Percentiles rank a stretch among this genome's conserved stretches.
Evolutionary conservation across 1,140 invertebrate species (phyloP).

Genomic region (Yoshiicerus persimilis): DNA sequence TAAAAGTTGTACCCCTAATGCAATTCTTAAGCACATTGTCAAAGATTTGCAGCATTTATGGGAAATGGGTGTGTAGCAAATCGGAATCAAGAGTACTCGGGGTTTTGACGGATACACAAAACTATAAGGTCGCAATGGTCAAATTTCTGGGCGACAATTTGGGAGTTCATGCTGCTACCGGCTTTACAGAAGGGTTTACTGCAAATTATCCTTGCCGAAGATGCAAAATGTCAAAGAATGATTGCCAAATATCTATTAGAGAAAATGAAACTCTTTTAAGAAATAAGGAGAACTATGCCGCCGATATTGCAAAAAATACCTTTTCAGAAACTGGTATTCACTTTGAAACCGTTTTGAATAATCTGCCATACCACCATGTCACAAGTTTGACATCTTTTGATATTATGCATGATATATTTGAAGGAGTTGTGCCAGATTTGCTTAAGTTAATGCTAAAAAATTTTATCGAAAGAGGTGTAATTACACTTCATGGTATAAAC

Average conservation of each 20-base stretch:
- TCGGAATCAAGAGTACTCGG: not conserved
- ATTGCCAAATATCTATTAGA: not conserved
- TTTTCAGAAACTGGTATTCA: not conserved
- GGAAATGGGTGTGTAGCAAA: not conserved
- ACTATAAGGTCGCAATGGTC: not conserved
- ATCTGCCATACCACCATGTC: not conserved
- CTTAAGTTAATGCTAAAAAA: not conserved
- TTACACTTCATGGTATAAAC: not conserved
- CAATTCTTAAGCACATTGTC: not conserved
- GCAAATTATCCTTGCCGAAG: not conserved
- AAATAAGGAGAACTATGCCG: not conserved
- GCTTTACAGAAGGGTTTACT: not conserved
- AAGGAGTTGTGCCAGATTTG: not conserved
- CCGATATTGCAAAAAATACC: not conserved
- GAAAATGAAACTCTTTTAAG: not conserved
- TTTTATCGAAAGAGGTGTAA: not conserved
- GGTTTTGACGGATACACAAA: not conserved
- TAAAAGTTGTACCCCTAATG: not conserved
- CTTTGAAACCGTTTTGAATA: not conserved
- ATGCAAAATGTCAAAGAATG: not conserved
- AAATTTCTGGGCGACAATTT: not conserved
- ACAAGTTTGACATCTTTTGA: not conserved
- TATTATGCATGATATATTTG: slow-evolving; percentile 5
- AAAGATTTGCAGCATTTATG: not conserved
- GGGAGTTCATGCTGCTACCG: not conserved